Evolutionary conservation across 2,888 invertebrate species (phyloP).

Genomic region (Noctua pronuba): DNA sequence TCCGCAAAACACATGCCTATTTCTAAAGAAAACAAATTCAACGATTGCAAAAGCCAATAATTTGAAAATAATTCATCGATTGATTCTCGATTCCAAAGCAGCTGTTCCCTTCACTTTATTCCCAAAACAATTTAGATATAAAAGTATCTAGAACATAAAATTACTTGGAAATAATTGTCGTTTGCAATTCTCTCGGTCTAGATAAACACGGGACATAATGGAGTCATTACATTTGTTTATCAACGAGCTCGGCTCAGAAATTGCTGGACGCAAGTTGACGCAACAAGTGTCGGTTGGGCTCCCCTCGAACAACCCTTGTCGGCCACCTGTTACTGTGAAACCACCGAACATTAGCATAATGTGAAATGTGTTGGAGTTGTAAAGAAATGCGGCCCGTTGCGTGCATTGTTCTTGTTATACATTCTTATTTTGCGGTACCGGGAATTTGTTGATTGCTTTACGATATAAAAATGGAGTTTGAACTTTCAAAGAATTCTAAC

Average conservation of each 20-base stretch:
- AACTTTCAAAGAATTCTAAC: slow-evolving; percentile 30
- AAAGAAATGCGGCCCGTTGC: slow-evolving; percentile 63
- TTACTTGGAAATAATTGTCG: slow-evolving; percentile 41
- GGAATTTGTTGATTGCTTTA: slow-evolving; percentile 43
- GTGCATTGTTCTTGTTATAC: slow-evolving; percentile 64
- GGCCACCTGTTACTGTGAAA: slow-evolving; percentile 81
- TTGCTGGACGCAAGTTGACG: slow-evolving; percentile 61
- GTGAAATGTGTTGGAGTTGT: slow-evolving; percentile 66
- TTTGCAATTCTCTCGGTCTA: slow-evolving; percentile 41
- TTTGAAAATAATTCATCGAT: slow-evolving; percentile 38
- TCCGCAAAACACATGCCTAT: background rate
- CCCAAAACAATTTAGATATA: slow-evolving; percentile 36
- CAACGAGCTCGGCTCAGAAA: slow-evolving; percentile 59
- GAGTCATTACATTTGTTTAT: slow-evolving; percentile 72
- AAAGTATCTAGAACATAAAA: slow-evolving; percentile 31
- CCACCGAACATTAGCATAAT: slow-evolving; percentile 72
- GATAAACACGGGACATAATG: slow-evolving; percentile 66
- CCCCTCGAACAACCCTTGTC: slow-evolving; percentile 76
- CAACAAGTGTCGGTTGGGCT: slow-evolving; percentile 81
- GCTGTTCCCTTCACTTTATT: slow-evolving; percentile 52
- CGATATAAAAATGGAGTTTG: slow-evolving; percentile 33
- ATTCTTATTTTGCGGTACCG: slow-evolving; percentile 42
- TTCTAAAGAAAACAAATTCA: background rate
- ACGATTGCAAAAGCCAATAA: slow-evolving; percentile 49
- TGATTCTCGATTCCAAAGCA: slow-evolving; percentile 25